Evolutionary conservation across 2,888 invertebrate genomes (phyloP), one percentile per base, ranked within the genome.

Genomic region (Lymantria monacha): DNA sequence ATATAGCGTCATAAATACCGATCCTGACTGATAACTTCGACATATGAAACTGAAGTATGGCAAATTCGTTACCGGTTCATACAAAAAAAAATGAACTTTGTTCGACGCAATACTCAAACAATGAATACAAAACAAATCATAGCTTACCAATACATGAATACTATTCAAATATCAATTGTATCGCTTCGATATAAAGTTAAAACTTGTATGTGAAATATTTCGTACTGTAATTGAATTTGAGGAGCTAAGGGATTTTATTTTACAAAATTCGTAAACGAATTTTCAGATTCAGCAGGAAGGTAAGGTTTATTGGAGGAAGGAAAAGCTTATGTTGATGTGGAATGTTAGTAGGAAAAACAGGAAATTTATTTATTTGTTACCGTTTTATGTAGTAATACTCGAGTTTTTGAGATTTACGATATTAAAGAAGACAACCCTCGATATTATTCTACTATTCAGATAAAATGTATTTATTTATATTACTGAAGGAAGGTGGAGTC

Each of bases 251-350:
- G 49, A 57, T 50, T 49, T 54, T 49, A 44, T 60, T 60, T 68
- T 62, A 63, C 62, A 68, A 66, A n/a, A 66, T 63, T 61, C 52
- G 55, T 51, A 55, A 63, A 61, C 50, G 48, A 36, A 51, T 48
- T 62, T 54, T 47, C 33, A 47, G 49, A 42, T 42, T 42, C 47
- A 43, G 38, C 15, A 43, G 44, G 15, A 22, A 42, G 45, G 12
- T 49, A 15, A 12, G 10, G 49, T 41, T 49, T 45, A 45, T 45
- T 45, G 45, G 13, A 41, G 36, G 42, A 12, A 38, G 41, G 45
- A 49, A 40, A 44, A 40, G 33, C 31, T 41, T 33, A n/a, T 22
- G 49, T 49, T 44, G 44, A 44, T 49, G 33, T 49, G 11, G 33
- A 41, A 41, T 41, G 40, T 41, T 44, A 49, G 22, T 3, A 22